Percentiles rank a stretch among this genome's conserved stretches.
Evolutionary conservation across 2,113 vertebrate species (phyloP).

Genomic region (Oncorhynchus gorbuscha): DNA sequence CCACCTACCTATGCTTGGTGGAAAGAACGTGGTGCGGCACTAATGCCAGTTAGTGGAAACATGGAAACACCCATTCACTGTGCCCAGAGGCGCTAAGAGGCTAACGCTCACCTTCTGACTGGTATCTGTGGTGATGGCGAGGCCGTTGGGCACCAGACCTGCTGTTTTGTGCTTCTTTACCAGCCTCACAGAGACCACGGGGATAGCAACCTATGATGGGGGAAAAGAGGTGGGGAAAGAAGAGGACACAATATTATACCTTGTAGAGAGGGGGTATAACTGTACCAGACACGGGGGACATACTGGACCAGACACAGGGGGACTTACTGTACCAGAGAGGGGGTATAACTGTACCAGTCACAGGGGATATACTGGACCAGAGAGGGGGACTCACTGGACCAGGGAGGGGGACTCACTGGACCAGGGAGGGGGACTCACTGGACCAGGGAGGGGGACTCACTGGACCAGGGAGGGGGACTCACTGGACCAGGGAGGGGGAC

Average conservation of each 20-base stretch:
- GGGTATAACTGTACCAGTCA: too few relatives aligned
- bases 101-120: slow-evolving; percentile 84
- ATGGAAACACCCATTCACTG: slow-evolving; percentile 6
- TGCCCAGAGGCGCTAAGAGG: neutral
- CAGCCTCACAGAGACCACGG: slow-evolving; percentile 85
- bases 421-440: too few relatives aligned
- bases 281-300: too few relatives aligned
- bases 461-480: too few relatives aligned
- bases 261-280: too few relatives aligned
- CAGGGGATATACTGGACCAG: too few relatives aligned
- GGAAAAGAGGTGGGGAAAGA: neutral
- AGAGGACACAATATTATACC: too few relatives aligned
- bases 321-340: too few relatives aligned
- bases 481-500: too few relatives aligned
- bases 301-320: too few relatives aligned
- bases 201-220: slow-evolving; percentile 82
- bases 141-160: slow-evolving; percentile 88
- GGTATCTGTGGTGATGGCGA: slow-evolving; percentile 90
- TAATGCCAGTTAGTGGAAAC: slow-evolving; percentile 30
- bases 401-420: too few relatives aligned
- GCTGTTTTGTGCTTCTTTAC: slow-evolving; percentile 96
- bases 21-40: slow-evolving; percentile 16
- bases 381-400: too few relatives aligned
- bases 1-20: slow-evolving; percentile 41
- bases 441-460: rapidly evolving